Evolutionary conservation across 2,797 vertebrate genomes (phyloP), one percentile per base, ranked within the genome.

Genomic region (Anabas testudineus): DNA sequence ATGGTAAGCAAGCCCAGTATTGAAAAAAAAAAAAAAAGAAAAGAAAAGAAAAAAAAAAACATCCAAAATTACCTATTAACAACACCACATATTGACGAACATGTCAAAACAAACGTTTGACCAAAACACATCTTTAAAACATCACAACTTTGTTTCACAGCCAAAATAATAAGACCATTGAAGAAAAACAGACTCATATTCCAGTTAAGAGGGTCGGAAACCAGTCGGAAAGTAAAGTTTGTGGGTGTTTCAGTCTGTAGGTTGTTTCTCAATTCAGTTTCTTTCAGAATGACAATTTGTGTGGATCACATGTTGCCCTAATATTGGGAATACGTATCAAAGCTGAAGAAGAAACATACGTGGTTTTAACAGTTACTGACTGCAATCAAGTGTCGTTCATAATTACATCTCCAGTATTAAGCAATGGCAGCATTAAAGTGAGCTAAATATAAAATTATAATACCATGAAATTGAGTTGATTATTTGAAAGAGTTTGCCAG

Each of bases 141-240:
- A 76, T 73, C 82, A 87, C 80, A 82, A 89, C 66, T 81, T 85
- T 78, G 51, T 66, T 75, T 82, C 61, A 86, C 80, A 84, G 57
- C 61, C 73, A 82, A 83, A 86, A 88, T 51, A 77, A 87, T 78
- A 80, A 85, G 71, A 84, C 61, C 61, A 80, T 43, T 53, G 16
- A 74, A 76, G 71, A 73, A 70, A 77, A 87, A 83, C 67, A 45
- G 54, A 80, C 66, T 77, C 47, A 13, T 66, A 67, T 84, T 91
- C 88, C 89, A 91, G 83, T 90, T 87, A 65, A 71, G 59, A 74
- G 64, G 67, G 59, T 24, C 34, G 57, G 63, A 68, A 78, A 80
- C 39, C 24, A 60, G 66, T 28, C 34, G 56, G 10, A 71, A 71
- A 70, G 52, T 46, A 43, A 63, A 56, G 39, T 55, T 79, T 74